phyloP scores from a whole-genome alignment of 2,113 vertebrate genomes.

The Atractosteus spatula region DNA sequence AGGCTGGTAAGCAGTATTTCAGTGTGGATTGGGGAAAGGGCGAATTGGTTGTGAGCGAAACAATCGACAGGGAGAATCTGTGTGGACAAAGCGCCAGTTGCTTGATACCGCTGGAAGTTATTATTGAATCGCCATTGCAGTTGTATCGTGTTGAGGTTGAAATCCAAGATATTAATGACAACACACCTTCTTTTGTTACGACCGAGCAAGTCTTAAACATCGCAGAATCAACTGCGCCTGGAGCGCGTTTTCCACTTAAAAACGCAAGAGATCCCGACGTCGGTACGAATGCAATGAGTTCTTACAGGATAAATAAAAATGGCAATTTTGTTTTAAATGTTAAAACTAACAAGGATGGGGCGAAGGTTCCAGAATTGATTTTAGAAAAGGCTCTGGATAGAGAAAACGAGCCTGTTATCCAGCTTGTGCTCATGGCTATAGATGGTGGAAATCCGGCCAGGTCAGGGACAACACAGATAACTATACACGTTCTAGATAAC shows the following conservation, averaged over 20 bases:
- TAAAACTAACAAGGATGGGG: slow-evolving; percentile 42
- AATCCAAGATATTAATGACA: slow-evolving; percentile 63
- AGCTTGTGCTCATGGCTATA: slow-evolving; percentile 55
- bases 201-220: slow-evolving; percentile 55
- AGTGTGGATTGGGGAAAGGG: slow-evolving; percentile 47
- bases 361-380: slow-evolving; percentile 45
- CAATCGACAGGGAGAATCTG: slow-evolving; percentile 49
- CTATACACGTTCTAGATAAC: slow-evolving; percentile 68
- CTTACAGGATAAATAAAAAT: slow-evolving; percentile 42
- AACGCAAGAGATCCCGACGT: slow-evolving; percentile 43
- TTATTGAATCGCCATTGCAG: slow-evolving; percentile 49
- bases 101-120: slow-evolving; percentile 46
- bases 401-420: slow-evolving; percentile 51
- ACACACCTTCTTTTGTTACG: slow-evolving; percentile 58
- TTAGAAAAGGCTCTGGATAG: slow-evolving; percentile 46
- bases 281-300: slow-evolving; percentile 39
- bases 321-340: slow-evolving; percentile 39
- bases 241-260: slow-evolving; percentile 46
- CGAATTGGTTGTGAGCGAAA: slow-evolving; percentile 40
- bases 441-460: slow-evolving; percentile 67
- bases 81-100: slow-evolving; percentile 43
- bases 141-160: slow-evolving; percentile 61
- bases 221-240: slow-evolving; percentile 52
- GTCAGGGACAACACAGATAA: slow-evolving; percentile 63
- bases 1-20: slow-evolving; percentile 67